These are phyloP conservation scores for Amblyraja radiata DNA, from an alignment of 2,797 vertebrate species.

Conservation along the genomic window DNA sequence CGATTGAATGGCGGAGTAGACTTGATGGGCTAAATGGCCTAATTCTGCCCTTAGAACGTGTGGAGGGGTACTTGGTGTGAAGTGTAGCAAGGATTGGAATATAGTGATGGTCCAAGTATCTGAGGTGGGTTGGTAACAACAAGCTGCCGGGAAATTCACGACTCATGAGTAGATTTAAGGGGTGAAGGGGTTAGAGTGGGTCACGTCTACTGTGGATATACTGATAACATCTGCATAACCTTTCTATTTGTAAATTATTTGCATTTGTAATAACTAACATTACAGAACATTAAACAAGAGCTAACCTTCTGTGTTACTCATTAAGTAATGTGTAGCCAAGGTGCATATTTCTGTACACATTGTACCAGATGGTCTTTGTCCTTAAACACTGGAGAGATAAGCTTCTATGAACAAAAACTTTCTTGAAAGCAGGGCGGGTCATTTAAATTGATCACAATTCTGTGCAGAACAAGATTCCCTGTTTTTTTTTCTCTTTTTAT, in stretches of 20 bases:
- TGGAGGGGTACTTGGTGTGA: too few relatives aligned
- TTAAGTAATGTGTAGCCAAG: background rate
- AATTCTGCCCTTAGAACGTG: too few relatives aligned
- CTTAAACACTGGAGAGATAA: conserved; percentile 19
- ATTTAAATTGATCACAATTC: background rate
- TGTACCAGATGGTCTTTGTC: background rate
- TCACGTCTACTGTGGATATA: background rate
- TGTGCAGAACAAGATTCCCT: background rate
- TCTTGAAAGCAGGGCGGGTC: background rate
- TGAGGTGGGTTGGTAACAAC: background rate
- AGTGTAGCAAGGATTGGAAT: too few relatives aligned
- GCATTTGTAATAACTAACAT: conserved; percentile 20
- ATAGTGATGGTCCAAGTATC: too few relatives aligned
- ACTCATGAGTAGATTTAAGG: background rate
- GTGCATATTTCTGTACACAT: conserved; percentile 31
- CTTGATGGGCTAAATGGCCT: too few relatives aligned
- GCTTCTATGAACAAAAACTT: conserved; percentile 15
- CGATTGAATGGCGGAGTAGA: too few relatives aligned
- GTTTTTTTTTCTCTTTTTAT: background rate
- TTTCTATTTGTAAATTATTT: conserved; percentile 27
- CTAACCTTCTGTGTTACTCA: conserved; percentile 29
- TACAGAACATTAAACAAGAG: conserved; percentile 23
- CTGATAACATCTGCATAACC: conserved; percentile 24
- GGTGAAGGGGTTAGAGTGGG: background rate
- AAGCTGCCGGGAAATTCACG: background rate